These are phyloP conservation scores for Semicossyphus pulcher DNA, from an alignment of 2,113 vertebrate genomes.

Conservation along the genomic window DNA sequence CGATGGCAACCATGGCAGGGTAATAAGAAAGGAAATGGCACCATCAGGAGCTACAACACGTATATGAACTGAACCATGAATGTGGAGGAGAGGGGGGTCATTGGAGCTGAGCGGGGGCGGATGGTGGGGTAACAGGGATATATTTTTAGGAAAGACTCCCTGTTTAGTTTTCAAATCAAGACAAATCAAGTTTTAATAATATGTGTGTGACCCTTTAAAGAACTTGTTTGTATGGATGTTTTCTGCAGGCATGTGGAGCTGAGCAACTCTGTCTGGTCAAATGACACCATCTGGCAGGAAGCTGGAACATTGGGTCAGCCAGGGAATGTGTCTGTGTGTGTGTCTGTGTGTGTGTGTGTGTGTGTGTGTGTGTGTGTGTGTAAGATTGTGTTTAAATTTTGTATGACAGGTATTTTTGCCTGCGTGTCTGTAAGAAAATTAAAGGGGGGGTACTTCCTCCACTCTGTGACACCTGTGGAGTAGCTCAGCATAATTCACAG, in stretches of 20 bases:
- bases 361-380: slow-evolving; percentile 8
- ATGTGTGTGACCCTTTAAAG: slow-evolving; percentile 32
- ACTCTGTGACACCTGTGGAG: no score
- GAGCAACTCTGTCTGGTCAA: slow-evolving; percentile 64
- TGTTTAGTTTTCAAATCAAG: no score
- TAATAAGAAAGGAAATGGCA: slow-evolving; percentile 21
- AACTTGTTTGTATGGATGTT: slow-evolving; percentile 34
- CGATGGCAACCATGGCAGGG: slow-evolving; percentile 9
- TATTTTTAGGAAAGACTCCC: no score
- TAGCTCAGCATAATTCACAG: no score
- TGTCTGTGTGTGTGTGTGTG: slow-evolving; percentile 6
- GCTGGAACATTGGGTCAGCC: slow-evolving; percentile 53
- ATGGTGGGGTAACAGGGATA: no score
- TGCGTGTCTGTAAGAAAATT: neutral
- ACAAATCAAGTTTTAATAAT: neutral
- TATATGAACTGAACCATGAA: slow-evolving; percentile 34
- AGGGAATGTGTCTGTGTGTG: slow-evolving; percentile 13
- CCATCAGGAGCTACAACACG: slow-evolving; percentile 29
- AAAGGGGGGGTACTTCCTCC: no score
- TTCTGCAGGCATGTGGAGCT: slow-evolving; percentile 45
- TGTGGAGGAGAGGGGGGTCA: neutral
- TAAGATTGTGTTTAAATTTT: no score
- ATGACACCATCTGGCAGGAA: slow-evolving; percentile 76
- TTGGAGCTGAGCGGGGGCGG: slow-evolving; percentile 21
- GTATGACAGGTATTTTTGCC: no score